A percentile compares a stretch with the other conserved stretches of the same genome.
Conservation (phyloP, 2,888 invertebrate genomes). For the Cryptus viduatorius region DNA sequence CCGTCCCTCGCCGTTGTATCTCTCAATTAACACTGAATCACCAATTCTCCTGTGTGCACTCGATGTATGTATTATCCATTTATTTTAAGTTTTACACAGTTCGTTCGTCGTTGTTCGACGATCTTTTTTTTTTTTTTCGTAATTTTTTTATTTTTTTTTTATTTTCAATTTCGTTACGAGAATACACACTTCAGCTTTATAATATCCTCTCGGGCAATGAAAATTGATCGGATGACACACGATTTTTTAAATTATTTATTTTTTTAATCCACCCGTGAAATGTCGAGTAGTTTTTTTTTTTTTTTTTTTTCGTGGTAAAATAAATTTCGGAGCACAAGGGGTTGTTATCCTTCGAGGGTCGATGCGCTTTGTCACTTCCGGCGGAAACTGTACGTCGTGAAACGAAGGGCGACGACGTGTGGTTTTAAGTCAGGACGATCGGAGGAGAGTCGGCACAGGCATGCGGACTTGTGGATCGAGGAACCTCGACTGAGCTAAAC, state of each 20-base stretch:
- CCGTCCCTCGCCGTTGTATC: not conserved
- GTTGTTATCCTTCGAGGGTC: conserved; percentile 35
- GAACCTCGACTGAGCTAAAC: conserved; percentile 79
- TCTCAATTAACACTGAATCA: conserved; percentile 27
- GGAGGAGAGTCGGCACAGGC: conserved; percentile 40
- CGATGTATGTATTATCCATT: conserved; percentile 18
- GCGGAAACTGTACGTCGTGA: conserved; percentile 5
- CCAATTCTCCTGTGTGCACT: conserved; percentile 36
- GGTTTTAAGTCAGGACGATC: not conserved
- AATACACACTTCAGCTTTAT: not conserved
- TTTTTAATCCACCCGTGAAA: not conserved
- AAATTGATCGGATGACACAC: conserved; percentile 13
- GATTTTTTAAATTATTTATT: not conserved
- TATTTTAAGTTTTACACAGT: conserved; percentile 49
- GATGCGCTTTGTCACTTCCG: conserved; percentile 27
- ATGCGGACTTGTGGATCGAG: conserved; percentile 76
- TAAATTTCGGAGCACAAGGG: conserved; percentile 3
- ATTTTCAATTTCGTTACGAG: conserved; percentile 18
- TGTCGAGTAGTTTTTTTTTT: not conserved
- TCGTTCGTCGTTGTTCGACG: not conserved
- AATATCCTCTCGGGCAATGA: conserved; percentile 38
- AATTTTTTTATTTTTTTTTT: not conserved
- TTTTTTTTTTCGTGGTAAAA: not conserved
- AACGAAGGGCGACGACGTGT: not conserved
- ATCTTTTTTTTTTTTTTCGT: not conserved